Evolutionary conservation across 2,113 vertebrate species (phyloP).

Genomic region (Pionites leucogaster): DNA sequence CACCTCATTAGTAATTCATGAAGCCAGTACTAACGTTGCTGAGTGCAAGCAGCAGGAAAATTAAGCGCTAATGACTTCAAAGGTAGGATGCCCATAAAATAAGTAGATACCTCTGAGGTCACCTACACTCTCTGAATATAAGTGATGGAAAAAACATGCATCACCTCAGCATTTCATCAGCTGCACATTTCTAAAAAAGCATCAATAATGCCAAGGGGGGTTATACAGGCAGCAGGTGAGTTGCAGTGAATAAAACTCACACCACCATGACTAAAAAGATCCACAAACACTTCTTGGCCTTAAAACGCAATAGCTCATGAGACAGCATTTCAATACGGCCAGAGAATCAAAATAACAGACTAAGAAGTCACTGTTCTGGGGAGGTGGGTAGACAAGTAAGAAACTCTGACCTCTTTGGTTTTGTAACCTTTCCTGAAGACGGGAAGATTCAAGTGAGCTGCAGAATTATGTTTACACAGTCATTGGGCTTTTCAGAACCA

Average conservation of each 20-base stretch:
- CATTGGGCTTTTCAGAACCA: background rate
- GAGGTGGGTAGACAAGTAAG: background rate
- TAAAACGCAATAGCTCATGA: background rate
- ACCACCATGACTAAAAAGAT: background rate
- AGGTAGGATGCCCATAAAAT: conserved; percentile 57
- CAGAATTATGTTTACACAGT: background rate
- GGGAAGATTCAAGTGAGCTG: background rate
- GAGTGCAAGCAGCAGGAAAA: conserved; percentile 48
- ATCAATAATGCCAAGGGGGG: background rate
- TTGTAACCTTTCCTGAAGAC: background rate
- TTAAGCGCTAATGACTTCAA: conserved; percentile 65
- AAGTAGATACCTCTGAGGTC: conserved; percentile 58
- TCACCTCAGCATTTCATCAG: background rate
- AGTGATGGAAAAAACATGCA: conserved; percentile 12
- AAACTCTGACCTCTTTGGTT: background rate
- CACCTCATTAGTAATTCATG: conserved; percentile 68
- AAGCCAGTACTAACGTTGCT: conserved; percentile 27
- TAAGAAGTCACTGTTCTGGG: rapidly evolving
- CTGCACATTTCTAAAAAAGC: conserved; percentile 14
- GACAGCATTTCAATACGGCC: background rate
- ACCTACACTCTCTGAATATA: conserved; percentile 44
- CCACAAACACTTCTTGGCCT: background rate
- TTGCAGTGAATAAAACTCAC: background rate
- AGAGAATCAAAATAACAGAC: background rate
- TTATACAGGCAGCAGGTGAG: conserved; percentile 17